phyloP scores from a whole-genome alignment of 2,113 vertebrate genomes.

The Onychorhynchus coronatus region DNA sequence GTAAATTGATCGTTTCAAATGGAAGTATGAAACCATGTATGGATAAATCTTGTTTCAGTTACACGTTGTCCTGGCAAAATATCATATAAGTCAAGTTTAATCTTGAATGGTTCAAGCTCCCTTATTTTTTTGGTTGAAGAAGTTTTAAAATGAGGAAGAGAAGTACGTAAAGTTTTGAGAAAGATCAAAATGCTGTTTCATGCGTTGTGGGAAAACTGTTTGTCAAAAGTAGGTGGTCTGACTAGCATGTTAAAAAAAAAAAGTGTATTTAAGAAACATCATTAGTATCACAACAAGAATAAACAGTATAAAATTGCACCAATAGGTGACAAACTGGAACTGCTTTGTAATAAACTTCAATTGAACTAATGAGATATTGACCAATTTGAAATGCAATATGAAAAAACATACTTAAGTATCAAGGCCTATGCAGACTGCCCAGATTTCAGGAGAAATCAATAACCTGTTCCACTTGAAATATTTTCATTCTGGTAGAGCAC shows the following conservation, averaged over 20 bases:
- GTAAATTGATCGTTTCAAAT: neutral
- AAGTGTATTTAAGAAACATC: neutral
- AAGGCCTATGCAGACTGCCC: neutral
- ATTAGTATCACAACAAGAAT: neutral
- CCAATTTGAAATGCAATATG: neutral
- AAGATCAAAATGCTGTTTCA: neutral
- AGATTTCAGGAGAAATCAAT: neutral
- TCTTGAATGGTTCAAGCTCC: neutral
- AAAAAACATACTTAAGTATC: neutral
- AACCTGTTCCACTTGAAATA: neutral
- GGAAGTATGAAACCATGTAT: neutral
- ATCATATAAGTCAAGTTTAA: neutral
- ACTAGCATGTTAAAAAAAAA: neutral
- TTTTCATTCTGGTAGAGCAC: neutral
- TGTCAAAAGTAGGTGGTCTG: neutral
- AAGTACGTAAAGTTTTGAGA: neutral
- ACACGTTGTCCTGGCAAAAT: neutral
- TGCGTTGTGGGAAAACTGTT: neutral
- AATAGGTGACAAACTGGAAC: neutral
- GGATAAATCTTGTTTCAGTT: neutral
- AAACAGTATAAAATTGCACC: neutral
- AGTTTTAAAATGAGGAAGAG: neutral
- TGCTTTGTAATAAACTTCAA: neutral
- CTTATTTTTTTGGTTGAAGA: neutral
- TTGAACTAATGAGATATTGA: neutral